Percentiles rank a stretch among this genome's conserved stretches.
These are phyloP conservation scores for Hoplias malabaricus DNA, from an alignment of 2,113 vertebrate species.

Conservation along the genomic window DNA sequence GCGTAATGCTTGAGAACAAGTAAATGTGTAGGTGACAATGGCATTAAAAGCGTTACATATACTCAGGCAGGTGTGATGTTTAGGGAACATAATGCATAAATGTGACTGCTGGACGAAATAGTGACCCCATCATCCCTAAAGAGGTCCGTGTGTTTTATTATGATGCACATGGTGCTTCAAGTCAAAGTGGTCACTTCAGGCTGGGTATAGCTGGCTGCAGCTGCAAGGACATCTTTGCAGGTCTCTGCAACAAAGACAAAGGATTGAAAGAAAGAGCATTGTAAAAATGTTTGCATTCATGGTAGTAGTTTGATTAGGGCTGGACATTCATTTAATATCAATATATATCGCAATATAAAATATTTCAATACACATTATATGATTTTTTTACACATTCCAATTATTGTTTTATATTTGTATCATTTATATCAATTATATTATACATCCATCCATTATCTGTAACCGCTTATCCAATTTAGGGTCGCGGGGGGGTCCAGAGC, in stretches of 20 bases:
- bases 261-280: conserved; percentile 36
- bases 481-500: too few species aligned
- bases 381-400: too few species aligned
- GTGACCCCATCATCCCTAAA: not conserved
- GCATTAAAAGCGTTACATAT: conserved; percentile 32
- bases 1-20: conserved; percentile 55
- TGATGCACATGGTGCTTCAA: conserved; percentile 53
- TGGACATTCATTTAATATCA: too few species aligned
- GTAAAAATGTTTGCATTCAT: not conserved
- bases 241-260: conserved; percentile 64
- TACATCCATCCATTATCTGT: too few species aligned
- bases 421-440: too few species aligned
- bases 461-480: too few species aligned
- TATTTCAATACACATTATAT: too few species aligned
- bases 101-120: conserved; percentile 10
- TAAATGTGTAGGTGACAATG: conserved; percentile 40
- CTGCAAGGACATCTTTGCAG: conserved; percentile 68
- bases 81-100: not conserved
- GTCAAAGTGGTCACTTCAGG: conserved; percentile 73
- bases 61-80: conserved; percentile 35
- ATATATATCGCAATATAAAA: too few species aligned
- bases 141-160: not conserved
- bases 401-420: too few species aligned
- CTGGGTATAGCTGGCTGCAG: conserved; percentile 66
- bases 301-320: not conserved